Conservation (phyloP, 2,797 vertebrate species). For the Serranus cabrilla region DNA sequence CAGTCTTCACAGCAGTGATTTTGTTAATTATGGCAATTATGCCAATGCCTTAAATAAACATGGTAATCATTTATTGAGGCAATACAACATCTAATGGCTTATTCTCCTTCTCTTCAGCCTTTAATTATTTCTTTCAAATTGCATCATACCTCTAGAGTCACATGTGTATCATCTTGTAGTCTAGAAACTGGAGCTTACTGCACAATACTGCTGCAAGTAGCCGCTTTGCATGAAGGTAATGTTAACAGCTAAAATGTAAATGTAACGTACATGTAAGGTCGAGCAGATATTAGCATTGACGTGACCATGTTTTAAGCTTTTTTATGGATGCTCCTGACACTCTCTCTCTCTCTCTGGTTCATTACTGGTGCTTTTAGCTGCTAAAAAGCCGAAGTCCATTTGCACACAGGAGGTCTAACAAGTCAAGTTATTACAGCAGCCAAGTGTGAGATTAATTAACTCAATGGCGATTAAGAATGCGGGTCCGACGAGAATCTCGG, state of each 20-base stretch:
- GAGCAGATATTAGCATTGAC: constrained; percentile 40
- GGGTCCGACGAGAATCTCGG: constrained; percentile 62
- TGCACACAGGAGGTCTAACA: constrained; percentile 76
- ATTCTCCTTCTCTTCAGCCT: neutral
- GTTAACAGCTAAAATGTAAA: constrained; percentile 32
- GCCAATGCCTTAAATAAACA: constrained; percentile 23
- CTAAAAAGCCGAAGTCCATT: constrained; percentile 78
- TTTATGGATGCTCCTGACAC: constrained; percentile 43
- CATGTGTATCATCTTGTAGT: neutral
- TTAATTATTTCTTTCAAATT: constrained; percentile 11
- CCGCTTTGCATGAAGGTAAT: constrained; percentile 10
- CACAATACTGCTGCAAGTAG: neutral
- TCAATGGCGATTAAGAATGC: constrained; percentile 78
- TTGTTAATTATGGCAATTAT: constrained; percentile 34
- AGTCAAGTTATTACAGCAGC: constrained; percentile 84
- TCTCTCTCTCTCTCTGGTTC: constrained; percentile 24
- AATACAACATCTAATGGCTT: neutral
- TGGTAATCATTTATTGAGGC: constrained; percentile 6
- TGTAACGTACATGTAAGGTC: constrained; percentile 37
- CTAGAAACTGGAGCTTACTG: neutral
- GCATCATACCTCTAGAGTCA: constrained; percentile 1
- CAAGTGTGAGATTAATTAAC: constrained; percentile 87
- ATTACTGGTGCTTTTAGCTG: constrained; percentile 70
- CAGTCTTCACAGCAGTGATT: constrained; percentile 20
- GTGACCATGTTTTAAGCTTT: constrained; percentile 37